Base-by-base conservation (phyloP, 2,797 vertebrate genomes). In the Microctenopoma lineatum region DNA sequence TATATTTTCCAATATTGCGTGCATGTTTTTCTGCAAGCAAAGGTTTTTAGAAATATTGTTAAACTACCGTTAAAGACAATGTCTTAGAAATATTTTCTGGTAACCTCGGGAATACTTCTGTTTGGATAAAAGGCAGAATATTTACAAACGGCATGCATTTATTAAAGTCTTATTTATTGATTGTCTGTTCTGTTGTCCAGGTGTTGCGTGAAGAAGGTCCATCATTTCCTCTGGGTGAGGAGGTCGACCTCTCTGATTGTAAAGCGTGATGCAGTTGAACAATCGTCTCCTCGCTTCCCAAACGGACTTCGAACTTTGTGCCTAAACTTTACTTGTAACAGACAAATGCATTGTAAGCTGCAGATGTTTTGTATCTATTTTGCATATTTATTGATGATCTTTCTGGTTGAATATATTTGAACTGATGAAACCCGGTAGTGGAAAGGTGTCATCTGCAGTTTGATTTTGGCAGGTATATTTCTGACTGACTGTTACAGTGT, bases 291-390 rank as follows among this genome's bases (percentile, higher is more conserved):
- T 94, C 91, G 89, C 94, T 91, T 85, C 90, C 90, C 73, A 61
- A 75, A 94, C 90, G 87, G 94, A 95, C 84, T 94, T 93, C 93
- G 93, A 96, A 96, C 95, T 86, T 96, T 96, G 96, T 98, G 96
- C 97, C 97, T 98, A 96, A 96, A 96, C 93, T 91, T 81, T 93
- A 96, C 94, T 94, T 75, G 71, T 84, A 85, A 78, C 66, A 96
- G 96, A 96, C 96, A 95, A 95, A 96, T 94, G 96, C 95, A 98
- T 97, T 97, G 96, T 96, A 96, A 93, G 91, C 95, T 87, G 89
- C 84, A 87, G 80, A 86, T 88, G 75, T 85, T 91, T 92, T 92
- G 88, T 93, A 91, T 66, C 87, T 91, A 88, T 89, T 90, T 89
- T 89, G 70, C 90, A 88, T 87, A 90, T 91, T 88, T 83, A 85